phyloP scores from a whole-genome alignment of 1,140 invertebrate species.

The Telenomus remus region DNA sequence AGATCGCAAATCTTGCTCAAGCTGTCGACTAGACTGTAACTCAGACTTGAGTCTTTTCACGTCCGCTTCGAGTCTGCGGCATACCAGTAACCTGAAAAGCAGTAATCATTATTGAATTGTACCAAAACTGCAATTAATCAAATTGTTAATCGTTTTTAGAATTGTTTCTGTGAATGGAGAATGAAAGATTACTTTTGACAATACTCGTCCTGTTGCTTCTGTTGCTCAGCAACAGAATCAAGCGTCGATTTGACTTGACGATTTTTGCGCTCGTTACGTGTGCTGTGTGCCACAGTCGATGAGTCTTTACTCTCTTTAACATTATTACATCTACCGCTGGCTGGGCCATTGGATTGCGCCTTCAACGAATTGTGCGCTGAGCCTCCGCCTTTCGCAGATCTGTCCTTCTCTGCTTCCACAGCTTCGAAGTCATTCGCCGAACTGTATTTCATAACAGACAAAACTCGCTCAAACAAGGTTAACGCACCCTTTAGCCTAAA shows the following conservation, averaged over 20 bases:
- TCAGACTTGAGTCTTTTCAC: conserved; percentile 88
- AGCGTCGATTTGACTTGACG: conserved; percentile 75
- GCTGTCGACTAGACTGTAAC: conserved; percentile 84
- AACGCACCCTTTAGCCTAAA: conserved; percentile 26
- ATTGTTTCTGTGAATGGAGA: too few relatives aligned
- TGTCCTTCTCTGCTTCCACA: conserved; percentile 77
- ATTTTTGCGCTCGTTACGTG: conserved; percentile 77
- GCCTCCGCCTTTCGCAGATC: conserved; percentile 69
- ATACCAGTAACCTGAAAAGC: conserved; percentile 67
- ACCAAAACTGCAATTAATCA: too few relatives aligned
- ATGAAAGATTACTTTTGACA: conserved; percentile 75
- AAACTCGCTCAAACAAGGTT: conserved; percentile 48
- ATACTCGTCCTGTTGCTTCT: conserved; percentile 79
- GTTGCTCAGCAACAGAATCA: conserved; percentile 76
- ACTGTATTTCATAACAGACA: conserved; percentile 62
- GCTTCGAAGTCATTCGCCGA: conserved; percentile 78
- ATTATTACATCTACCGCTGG: conserved; percentile 73
- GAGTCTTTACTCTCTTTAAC: conserved; percentile 74
- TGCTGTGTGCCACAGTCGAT: conserved; percentile 75
- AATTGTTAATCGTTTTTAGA: too few relatives aligned
- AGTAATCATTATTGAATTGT: too few relatives aligned
- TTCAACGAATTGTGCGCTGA: conserved; percentile 68
- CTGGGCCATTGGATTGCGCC: conserved; percentile 70
- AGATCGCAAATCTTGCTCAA: conserved; percentile 88
- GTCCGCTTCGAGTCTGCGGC: conserved; percentile 81